A percentile compares a stretch with the other conserved stretches of the same genome.
phyloP scores from a whole-genome alignment of 2,888 invertebrate species.

The Molorchus minor region DNA sequence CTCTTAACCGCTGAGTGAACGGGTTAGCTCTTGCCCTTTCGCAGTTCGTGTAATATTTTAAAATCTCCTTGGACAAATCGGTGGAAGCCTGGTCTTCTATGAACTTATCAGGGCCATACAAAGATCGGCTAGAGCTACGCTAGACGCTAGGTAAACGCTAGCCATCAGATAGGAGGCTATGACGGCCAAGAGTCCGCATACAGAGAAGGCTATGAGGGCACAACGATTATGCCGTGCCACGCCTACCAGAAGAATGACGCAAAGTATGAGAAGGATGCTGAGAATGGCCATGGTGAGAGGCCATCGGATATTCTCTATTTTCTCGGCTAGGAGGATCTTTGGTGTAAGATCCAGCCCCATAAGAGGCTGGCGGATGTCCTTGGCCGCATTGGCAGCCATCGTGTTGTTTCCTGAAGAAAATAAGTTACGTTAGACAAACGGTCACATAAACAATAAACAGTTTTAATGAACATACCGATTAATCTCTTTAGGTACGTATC shows the following conservation, averaged over 20 bases:
- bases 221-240: conserved; percentile 89
- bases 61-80: conserved; percentile 58
- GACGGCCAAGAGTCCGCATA: conserved; percentile 85
- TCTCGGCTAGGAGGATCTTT: conserved; percentile 70
- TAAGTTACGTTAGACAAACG: background rate
- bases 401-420: conserved; percentile 68
- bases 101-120: conserved; percentile 74
- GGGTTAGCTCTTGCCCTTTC: conserved; percentile 82
- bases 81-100: conserved; percentile 58
- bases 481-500: conserved; percentile 75
- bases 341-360: conserved; percentile 75
- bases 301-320: conserved; percentile 81
- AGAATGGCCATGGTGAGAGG: conserved; percentile 89
- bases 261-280: conserved; percentile 85
- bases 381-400: conserved; percentile 78
- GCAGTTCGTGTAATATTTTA: conserved; percentile 77
- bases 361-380: conserved; percentile 74
- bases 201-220: conserved; percentile 88
- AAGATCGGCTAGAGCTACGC: conserved; percentile 80
- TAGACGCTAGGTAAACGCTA: conserved; percentile 82
- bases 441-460: background rate
- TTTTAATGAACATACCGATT: conserved; percentile 67
- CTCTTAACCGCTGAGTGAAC: conserved; percentile 82
- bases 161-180: conserved; percentile 90
- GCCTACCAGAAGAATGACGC: conserved; percentile 88